Evolutionary conservation across 2,797 vertebrate genomes (phyloP).

Genomic region (Botia kubotai): DNA sequence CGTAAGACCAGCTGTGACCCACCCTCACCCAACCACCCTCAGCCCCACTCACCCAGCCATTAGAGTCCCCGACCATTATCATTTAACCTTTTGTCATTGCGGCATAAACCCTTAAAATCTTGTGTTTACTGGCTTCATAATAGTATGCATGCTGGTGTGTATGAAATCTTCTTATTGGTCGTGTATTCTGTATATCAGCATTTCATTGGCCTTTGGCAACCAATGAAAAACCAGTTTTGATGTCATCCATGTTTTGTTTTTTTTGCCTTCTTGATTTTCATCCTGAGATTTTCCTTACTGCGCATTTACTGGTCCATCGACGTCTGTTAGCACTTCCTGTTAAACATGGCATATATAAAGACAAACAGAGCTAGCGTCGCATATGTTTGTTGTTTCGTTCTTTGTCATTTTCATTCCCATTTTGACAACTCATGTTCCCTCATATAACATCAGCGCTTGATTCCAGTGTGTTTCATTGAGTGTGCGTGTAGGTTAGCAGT

Average conservation of each 20-base stretch:
- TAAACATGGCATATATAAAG: not conserved
- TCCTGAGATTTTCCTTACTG: not conserved
- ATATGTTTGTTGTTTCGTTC: not conserved
- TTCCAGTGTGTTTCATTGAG: constrained; percentile 16
- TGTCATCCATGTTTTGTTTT: not conserved
- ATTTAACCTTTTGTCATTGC: constrained; percentile 3
- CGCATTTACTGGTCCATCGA: not conserved
- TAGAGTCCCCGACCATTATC: not conserved
- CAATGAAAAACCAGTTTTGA: not conserved
- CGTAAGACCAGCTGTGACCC: constrained; percentile 84
- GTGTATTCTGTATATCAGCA: no score
- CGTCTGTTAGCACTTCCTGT: not conserved
- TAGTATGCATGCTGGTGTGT: no score
- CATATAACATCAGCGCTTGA: not conserved
- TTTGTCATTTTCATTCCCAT: not conserved
- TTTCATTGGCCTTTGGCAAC: no score
- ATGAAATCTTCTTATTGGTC: no score
- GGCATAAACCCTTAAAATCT: not conserved
- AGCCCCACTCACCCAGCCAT: not conserved
- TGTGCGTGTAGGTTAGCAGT: constrained; percentile 36
- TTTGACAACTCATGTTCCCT: not conserved
- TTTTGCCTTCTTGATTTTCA: not conserved
- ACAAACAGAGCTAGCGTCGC: not conserved
- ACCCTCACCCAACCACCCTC: not conserved
- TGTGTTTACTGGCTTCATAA: no score